phyloP scores from a whole-genome alignment of 2,113 vertebrate genomes.

The Cettia cetti region DNA sequence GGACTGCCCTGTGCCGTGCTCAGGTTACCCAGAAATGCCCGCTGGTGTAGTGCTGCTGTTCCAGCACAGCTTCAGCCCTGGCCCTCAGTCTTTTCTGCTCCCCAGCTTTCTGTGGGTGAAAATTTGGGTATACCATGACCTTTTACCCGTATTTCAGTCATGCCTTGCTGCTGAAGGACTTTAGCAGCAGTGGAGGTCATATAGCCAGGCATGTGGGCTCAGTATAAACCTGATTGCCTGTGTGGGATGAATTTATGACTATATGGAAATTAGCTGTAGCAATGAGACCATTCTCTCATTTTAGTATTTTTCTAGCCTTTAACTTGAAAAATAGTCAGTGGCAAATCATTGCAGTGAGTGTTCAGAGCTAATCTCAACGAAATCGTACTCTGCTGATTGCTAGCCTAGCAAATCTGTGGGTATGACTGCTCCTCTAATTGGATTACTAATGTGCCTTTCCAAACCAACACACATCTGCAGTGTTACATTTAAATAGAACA shows the following conservation, averaged over 20 bases:
- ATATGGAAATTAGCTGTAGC: not conserved
- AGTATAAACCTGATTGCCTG: not conserved
- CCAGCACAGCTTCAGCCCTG: not conserved
- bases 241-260: not conserved
- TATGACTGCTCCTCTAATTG: slow-evolving; percentile 5
- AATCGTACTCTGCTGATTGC: not conserved
- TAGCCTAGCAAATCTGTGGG: not conserved
- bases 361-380: slow-evolving; percentile 5
- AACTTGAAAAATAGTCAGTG: not conserved
- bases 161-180: not conserved
- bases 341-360: not conserved
- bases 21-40: not conserved
- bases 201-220: not conserved
- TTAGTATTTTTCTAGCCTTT: not conserved
- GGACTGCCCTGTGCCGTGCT: not conserved
- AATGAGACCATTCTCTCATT: not conserved
- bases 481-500: not conserved
- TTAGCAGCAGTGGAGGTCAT: not conserved
- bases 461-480: not conserved
- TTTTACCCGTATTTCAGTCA: not conserved
- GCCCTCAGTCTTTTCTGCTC: not conserved
- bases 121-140: not conserved
- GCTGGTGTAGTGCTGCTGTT: not conserved
- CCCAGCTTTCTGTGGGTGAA: not conserved
- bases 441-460: slow-evolving; percentile 36